These are phyloP conservation scores for Flexamia atlantica DNA, from an alignment of 2,888 invertebrate genomes.

Conservation along the genomic window DNA sequence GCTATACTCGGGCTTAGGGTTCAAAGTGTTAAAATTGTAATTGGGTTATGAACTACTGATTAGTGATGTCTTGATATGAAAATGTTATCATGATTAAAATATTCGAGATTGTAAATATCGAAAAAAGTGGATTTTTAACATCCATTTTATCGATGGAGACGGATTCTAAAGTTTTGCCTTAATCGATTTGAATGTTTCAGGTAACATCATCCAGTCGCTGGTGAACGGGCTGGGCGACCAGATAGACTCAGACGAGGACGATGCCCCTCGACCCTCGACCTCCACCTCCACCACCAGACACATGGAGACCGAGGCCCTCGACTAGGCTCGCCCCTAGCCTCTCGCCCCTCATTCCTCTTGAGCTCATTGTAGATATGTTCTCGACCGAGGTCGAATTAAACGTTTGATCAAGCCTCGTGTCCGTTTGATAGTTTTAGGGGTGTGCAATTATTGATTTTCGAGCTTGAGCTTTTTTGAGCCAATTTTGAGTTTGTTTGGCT, in stretches of 20 bases:
- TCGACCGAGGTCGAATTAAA: background rate
- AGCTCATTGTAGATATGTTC: background rate
- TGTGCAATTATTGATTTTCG: background rate
- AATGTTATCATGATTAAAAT: no score
- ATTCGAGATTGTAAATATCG: no score
- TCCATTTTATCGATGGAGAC: no score
- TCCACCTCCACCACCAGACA: constrained; percentile 58
- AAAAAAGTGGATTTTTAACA: no score
- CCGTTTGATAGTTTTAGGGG: no score
- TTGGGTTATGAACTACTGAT: no score
- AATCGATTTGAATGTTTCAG: constrained; percentile 58
- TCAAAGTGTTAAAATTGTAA: no score
- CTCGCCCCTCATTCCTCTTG: background rate
- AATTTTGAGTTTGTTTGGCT: no score
- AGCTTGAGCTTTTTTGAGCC: no score
- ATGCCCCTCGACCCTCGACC: constrained; percentile 48
- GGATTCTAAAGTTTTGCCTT: no score
- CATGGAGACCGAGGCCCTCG: constrained; percentile 66
- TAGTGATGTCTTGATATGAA: no score
- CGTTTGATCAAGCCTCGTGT: background rate
- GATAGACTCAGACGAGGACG: constrained; percentile 65
- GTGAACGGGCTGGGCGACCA: constrained; percentile 65
- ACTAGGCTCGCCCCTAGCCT: constrained; percentile 37
- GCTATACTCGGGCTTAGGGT: no score
- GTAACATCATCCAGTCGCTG: constrained; percentile 68